These are phyloP conservation scores for Asarcornis scutulata DNA, from an alignment of 2,113 vertebrate species.

Conservation along the genomic window DNA sequence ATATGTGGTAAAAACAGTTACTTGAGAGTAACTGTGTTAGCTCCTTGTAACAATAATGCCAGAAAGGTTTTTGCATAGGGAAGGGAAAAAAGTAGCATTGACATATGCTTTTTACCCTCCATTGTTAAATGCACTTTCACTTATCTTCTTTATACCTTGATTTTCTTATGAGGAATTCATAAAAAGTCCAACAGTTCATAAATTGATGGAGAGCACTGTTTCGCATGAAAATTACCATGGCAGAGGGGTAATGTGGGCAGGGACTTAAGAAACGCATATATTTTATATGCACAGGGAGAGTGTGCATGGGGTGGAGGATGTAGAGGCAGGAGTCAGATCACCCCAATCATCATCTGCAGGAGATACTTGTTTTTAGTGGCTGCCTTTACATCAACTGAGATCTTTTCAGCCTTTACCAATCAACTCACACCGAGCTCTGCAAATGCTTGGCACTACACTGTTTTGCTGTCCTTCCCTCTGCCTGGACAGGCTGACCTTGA, in stretches of 20 bases:
- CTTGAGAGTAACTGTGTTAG: background rate
- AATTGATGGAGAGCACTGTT: conserved; percentile 40
- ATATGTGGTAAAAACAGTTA: background rate
- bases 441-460: background rate
- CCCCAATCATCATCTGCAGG: background rate
- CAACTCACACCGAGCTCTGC: background rate
- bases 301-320: background rate
- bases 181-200: background rate
- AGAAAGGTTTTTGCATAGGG: background rate
- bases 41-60: background rate
- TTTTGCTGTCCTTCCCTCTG: background rate
- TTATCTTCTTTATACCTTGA: background rate
- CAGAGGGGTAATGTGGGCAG: background rate
- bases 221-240: conserved; percentile 48
- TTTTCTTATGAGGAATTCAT: conserved; percentile 31
- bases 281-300: background rate
- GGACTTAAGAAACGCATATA: background rate
- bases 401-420: background rate
- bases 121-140: conserved; percentile 15
- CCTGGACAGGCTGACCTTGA: background rate
- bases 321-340: background rate
- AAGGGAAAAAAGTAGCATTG: background rate
- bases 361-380: background rate
- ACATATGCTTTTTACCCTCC: background rate
- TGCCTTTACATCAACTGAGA: background rate